Evolutionary conservation across 2,113 vertebrate genomes (phyloP), one percentile per base, ranked within the genome.

Genomic region (Polypterus senegalus): DNA sequence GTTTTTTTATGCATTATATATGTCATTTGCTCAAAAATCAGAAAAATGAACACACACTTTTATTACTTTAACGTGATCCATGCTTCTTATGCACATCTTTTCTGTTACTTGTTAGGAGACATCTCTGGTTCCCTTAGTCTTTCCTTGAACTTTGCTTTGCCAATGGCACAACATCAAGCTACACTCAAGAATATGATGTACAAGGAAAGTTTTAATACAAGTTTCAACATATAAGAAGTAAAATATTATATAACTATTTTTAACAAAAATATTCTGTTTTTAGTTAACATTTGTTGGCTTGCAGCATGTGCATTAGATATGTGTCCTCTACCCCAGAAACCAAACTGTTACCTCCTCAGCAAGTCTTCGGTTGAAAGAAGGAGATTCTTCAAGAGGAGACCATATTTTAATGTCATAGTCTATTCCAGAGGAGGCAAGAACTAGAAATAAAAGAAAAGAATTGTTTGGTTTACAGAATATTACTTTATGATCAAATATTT

Each of bases 361-460:
- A 58, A 97, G 92, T 73, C 91, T 87, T 73, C 92, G 86, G 81
- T 98, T 97, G 80, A 99, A 99, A 66, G 93, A 92, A 46, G 88
- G 78, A 3, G 89, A 88, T 70, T 89, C 83, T 74, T 97, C 93
- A 70, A 96, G 74, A 1, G 95, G 96, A 0, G 96, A 98, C 96
- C 96, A 99, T 64, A 99, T 92, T 83, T 99, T 99, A 80, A 98
- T 92, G 66, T 99, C 92, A 59, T 99, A 99, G 84, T 98, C 96
- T 68, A 99, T 99, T 70, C 96, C 95, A 60, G 95, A 99, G 65
- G 96, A 98, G 43, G 95, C 96, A 66, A 99, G 81, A 83, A 99
- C 96, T 99, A 77, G 64, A 83, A 85, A 48, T 62, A 66, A 76
- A 52, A 10, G 64, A 45, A 46, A 49, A 8, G 48, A 60, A 3